A percentile compares a stretch with the other conserved stretches of the same genome.
Evolutionary conservation across 2,113 vertebrate species (phyloP).

Genomic region (Carassius auratus): DNA sequence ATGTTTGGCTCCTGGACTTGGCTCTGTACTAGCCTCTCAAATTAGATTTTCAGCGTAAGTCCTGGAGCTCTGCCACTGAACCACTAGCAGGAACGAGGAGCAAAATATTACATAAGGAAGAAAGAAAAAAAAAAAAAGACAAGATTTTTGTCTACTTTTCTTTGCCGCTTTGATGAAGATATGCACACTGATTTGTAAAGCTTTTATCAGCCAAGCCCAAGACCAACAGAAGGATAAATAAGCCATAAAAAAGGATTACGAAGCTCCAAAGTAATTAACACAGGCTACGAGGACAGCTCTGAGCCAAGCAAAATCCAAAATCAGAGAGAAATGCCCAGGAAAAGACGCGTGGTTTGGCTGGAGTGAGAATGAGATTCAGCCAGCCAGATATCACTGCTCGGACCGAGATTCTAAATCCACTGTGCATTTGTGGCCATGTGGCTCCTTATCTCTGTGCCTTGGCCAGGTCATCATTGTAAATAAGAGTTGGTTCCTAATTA

Average conservation of each 20-base stretch:
- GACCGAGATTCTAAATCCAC: conserved; percentile 40
- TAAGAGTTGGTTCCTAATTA: conserved; percentile 29
- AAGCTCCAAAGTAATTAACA: conserved; percentile 49
- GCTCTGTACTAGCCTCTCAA: conserved; percentile 52
- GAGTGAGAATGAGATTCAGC: conserved; percentile 57
- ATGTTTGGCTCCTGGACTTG: conserved; percentile 58
- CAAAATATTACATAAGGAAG: conserved; percentile 57
- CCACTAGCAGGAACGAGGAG: conserved; percentile 59
- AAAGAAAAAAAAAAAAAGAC: conserved; percentile 33
- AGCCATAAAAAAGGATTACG: conserved; percentile 62
- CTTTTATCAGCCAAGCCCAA: conserved; percentile 59
- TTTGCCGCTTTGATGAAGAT: conserved; percentile 57
- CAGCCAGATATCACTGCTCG: conserved; percentile 58
- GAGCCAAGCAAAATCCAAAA: conserved; percentile 60
- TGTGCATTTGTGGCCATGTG: conserved; percentile 33
- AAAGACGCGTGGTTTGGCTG: conserved; percentile 51
- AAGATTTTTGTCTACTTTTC: conserved; percentile 37
- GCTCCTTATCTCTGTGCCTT: conserved; percentile 3
- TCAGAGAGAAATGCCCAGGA: conserved; percentile 55
- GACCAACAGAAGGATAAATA: conserved; percentile 61
- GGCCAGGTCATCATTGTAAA: conserved; percentile 36
- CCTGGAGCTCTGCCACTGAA: conserved; percentile 60
- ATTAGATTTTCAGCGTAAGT: conserved; percentile 54
- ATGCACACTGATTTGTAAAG: conserved; percentile 62
- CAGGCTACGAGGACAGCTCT: conserved; percentile 52